Base-by-base conservation (phyloP, 2,888 invertebrate genomes). In the Dynastes tityus region DNA sequence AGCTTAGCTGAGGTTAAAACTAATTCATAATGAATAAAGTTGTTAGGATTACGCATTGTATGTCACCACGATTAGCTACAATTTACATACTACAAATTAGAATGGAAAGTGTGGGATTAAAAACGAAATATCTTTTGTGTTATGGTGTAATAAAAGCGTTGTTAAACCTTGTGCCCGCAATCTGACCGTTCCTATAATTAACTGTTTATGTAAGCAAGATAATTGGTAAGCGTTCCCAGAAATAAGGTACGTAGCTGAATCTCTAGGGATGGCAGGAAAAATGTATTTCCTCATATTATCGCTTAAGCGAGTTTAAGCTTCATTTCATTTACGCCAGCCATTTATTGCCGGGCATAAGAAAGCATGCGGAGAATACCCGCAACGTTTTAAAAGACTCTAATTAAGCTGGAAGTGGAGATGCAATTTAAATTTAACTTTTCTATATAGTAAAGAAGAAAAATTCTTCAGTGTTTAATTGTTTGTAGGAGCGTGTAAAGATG, bases 141-240 rank as follows among this genome's bases (percentile, higher is more conserved):
- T 71, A 55, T 55, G 55, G 55, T 32, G 55, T 58, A 32, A 37
- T 55, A 71, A 55, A 58, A 71, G 53, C 53, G 37, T 32, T 22
- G 55, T 16, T n/a, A 58, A 71, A 37, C 71, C 40, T 13, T 55
- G 71, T 71, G 58, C 9, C 71, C 71, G 55, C 58, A 71, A 71
- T 71, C 71, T 55, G 37, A 55, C 71, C 58, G 37, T 71, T n/a
- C 40, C 55, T 40, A 71, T 53, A 71, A 71, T 71, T 71, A 71
- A 71, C 71, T 71, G 71, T 71, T 71, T 71, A 55, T 71, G 32
- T 71, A 55, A 55, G 71, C 55, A 71, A 55, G 71, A 71, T 71
- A 71, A 71, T 71, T 71, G 71, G 55, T 58, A 22, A 71, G 37
- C 71, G 71, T 53, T 71, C 29, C 53, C 71, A 11, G 71, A 55